Conservation (phyloP, 1,140 invertebrate species). For the Drosophila tristis region DNA sequence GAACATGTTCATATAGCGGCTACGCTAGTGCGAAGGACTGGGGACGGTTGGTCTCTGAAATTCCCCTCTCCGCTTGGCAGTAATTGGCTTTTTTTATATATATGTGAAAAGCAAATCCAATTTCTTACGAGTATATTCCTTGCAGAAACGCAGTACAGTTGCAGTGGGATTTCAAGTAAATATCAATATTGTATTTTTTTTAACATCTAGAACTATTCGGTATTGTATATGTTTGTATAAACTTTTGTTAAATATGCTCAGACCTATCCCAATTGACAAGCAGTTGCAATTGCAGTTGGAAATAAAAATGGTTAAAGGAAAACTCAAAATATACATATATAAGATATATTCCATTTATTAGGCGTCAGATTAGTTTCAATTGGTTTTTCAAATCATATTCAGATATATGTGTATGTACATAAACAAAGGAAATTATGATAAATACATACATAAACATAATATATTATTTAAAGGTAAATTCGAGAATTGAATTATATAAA, state of each 20-base stretch:
- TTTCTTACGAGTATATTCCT: conserved; percentile 2
- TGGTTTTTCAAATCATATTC: conserved; percentile 53
- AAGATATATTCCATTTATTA: conserved; percentile 75
- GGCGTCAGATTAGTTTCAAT: conserved; percentile 68
- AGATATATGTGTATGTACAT: conserved; percentile 62
- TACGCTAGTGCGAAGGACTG: conserved; percentile 34
- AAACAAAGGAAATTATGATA: conserved; percentile 70
- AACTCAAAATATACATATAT: conserved; percentile 31
- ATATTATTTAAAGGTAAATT: conserved; percentile 69
- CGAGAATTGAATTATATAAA: conserved; percentile 62
- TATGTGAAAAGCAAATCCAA: conserved; percentile 19
- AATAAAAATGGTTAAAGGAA: conserved; percentile 4
- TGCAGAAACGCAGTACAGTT: conserved; percentile 25
- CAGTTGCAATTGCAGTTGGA: conserved; percentile 21
- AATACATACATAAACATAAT: conserved; percentile 50
- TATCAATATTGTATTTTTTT: conserved; percentile 47
- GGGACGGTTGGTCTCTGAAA: conserved; percentile 9
- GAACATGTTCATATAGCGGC: conserved; percentile 63
- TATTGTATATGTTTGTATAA: conserved; percentile 41
- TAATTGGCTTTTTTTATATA: conserved; percentile 21
- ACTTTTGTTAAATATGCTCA: conserved; percentile 27
- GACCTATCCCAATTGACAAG: conserved; percentile 61
- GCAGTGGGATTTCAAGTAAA: conserved; percentile 38
- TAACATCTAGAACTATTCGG: conserved; percentile 35
- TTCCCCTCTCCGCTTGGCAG: conserved; percentile 38